Base-by-base conservation (phyloP, 2,888 invertebrate genomes). In the Therioaphis trifolii region DNA sequence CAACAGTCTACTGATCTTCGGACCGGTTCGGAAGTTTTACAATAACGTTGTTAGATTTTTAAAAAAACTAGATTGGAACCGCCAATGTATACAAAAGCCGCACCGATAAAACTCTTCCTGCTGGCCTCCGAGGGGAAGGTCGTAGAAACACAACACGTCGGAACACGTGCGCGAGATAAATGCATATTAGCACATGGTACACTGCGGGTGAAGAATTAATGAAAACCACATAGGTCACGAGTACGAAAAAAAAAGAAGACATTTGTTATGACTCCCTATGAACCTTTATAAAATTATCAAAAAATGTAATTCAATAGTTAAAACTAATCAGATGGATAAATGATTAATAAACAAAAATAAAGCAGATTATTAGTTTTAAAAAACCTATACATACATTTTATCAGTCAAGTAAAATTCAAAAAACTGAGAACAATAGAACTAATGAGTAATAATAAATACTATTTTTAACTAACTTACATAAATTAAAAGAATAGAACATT, bases 111-210 rank as follows among this genome's bases (percentile, higher is more conserved):
- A 24, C 46, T 79, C 79, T 82, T 82, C 82, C 72, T 82, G 82
- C 24, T 74, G 82, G 15, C 82, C 82, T 82, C 82, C 74, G 40
- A 49, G 18, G 7, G 40, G 74, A 82, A 82, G 82, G 82, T 74
- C 74, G 27, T 24, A 35, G 52, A 46, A 74, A 82, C 35, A 52
- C 18, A 21, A 58, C 46, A 3, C 35, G 11, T 35, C 29, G 15
- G 35, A 72, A 52, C 61, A 21, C 29, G 7, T 29, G 43, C 14
- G 27, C n/a, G n/a, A n/a, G n/a, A n/a, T n/a, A n/a, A n/a, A n/a
- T n/a, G n/a, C n/a, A 35, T 35, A 66, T 35, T 11, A 0, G 29
- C 46, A 24, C 7, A n/a, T 29, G 0, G 14, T 14, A 2, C 2
- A 21, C 0, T n/a, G 35, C 4, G 15, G 29, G 49, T 27, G 71